Percentiles rank a stretch among this genome's conserved stretches.
phyloP scores from a whole-genome alignment of 2,888 invertebrate genomes.

The Litoditis marina region DNA sequence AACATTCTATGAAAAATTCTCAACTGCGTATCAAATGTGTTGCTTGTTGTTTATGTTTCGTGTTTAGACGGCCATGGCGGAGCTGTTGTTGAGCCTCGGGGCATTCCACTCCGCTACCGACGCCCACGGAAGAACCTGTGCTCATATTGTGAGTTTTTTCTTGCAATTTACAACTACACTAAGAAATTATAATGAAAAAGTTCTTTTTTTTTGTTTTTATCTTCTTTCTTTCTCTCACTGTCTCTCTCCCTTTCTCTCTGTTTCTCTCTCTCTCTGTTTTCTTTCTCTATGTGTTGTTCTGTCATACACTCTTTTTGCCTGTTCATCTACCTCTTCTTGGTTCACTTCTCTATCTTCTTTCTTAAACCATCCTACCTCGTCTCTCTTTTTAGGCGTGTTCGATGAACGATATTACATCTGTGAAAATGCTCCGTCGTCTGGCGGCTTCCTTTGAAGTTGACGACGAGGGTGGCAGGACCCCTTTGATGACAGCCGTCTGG shows the following conservation, averaged over 20 bases:
- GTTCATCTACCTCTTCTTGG: background rate
- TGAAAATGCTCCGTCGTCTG: conserved; percentile 30
- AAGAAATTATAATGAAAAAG: too few species aligned
- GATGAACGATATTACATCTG: conserved; percentile 36
- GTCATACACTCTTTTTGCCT: background rate
- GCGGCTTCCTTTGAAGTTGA: conserved; percentile 30
- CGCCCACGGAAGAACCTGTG: conserved; percentile 65
- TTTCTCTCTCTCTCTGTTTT: background rate
- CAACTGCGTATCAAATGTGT: too few species aligned
- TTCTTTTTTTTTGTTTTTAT: too few species aligned
- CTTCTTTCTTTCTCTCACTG: background rate
- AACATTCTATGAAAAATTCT: too few species aligned
- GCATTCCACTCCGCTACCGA: conserved; percentile 65
- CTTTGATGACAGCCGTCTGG: conserved; percentile 45
- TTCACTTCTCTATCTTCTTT: too few species aligned
- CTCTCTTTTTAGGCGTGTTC: conserved; percentile 18
- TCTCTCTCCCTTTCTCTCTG: too few species aligned
- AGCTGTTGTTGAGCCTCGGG: conserved; percentile 67
- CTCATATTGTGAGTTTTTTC: conserved; percentile 71
- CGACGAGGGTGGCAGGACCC: conserved; percentile 38
- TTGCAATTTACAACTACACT: background rate
- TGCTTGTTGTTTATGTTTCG: too few species aligned
- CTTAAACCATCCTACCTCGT: too few species aligned
- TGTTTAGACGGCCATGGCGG: conserved; percentile 72
- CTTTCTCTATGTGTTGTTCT: background rate